Evolutionary conservation across 1,140 invertebrate genomes (phyloP), one percentile per base, ranked within the genome.

Genomic region (Harlomillsia oculata): DNA sequence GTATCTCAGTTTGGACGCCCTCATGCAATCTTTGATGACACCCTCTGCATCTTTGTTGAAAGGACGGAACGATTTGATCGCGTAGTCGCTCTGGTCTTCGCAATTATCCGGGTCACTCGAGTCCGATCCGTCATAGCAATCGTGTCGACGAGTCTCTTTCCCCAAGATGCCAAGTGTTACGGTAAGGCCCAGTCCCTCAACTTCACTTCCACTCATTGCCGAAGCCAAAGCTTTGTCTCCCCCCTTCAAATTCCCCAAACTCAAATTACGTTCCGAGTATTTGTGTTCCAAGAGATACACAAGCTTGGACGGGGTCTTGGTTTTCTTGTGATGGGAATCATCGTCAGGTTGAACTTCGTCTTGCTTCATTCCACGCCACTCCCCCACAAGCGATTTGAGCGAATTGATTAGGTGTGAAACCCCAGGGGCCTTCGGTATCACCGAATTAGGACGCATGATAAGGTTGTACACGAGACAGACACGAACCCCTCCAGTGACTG

Each of bases 401-500:
- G 26, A n/a, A 1, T 14, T n/a, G 26, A 28, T 28, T 1, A 28
- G 13, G 26, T n/a, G 14, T 0, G 18, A 16, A 4, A 23, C 18
- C 16, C 23, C 16, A 5, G 51, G 39, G 1, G 37, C 50, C 0
- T 29, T 9, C 20, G 51, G 51, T 29, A 53, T 32, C 0, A 9
- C 5, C 1, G 5, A 11, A 14, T 14, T 44, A 30, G 26, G 39
- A 14, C n/a, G 18, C 20, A 41, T n/a, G 2, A 40, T 5, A 23
- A 57, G 32, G 36, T 57, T 57, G 48, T 51, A 57, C 20, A 57
- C 43, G 3, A 57, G 34, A 16, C 40, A 52, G 8, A 52, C 36
- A 5, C 45, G 34, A 21, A 40, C n/a, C 5, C 55, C 55, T n/a
- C 16, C 20, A 5, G 39, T 49, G 16, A 57, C 21, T 5, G 23